Conservation (phyloP, 2,113 vertebrate species). For the Tychaedon coryphoeus region DNA sequence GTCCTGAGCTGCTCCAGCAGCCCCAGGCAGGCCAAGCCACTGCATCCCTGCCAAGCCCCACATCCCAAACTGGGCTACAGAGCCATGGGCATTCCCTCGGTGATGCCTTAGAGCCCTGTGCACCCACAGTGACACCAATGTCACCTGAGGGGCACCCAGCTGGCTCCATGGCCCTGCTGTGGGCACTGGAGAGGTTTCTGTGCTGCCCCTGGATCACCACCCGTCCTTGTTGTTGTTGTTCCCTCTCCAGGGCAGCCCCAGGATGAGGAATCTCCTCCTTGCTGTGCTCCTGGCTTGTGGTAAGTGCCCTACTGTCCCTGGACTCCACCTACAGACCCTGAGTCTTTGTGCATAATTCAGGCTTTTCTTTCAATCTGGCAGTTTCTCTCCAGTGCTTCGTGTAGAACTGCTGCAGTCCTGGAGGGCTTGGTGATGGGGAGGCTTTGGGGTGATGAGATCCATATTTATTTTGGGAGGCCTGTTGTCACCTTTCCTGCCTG, state of each 20-base stretch:
- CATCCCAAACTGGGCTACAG: not conserved
- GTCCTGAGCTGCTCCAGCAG: not conserved
- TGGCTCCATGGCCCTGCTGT: fast-evolving
- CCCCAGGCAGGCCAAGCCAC: not conserved
- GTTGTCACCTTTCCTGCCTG: not conserved
- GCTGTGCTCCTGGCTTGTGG: slow-evolving; percentile 1
- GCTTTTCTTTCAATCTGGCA: not conserved
- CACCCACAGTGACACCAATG: fast-evolving
- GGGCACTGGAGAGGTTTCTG: not conserved
- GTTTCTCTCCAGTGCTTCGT: fast-evolving
- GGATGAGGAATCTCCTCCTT: slow-evolving; percentile 49
- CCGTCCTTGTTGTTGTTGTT: fast-evolving
- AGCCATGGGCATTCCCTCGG: fast-evolving
- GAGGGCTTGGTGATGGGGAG: not conserved
- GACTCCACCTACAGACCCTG: fast-evolving
- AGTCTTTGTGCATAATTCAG: not conserved
- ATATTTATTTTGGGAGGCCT: not conserved
- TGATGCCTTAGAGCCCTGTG: fast-evolving
- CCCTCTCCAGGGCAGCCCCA: not conserved
- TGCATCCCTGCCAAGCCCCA: fast-evolving
- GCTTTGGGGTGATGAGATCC: not conserved
- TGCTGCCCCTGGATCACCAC: fast-evolving
- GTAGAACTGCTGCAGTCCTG: not conserved
- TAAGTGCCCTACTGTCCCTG: not conserved
- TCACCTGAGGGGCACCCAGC: not conserved